phyloP scores from a whole-genome alignment of 2,113 vertebrate genomes.

The Hipposideros armiger region DNA sequence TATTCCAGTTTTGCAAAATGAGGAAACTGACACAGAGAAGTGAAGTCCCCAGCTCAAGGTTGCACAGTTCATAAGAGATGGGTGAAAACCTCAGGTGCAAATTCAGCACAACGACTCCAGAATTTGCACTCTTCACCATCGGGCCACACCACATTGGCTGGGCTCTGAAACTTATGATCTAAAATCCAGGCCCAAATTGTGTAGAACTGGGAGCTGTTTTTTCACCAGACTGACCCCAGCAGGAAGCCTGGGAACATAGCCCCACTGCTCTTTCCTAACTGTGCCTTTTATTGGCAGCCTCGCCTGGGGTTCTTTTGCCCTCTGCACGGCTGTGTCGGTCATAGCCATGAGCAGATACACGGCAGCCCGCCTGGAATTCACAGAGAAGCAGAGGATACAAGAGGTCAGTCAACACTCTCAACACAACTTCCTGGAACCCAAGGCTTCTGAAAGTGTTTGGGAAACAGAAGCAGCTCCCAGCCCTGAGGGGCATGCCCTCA shows the following conservation, averaged over 20 bases:
- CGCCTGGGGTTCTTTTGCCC: slow-evolving; percentile 95
- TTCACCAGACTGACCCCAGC: neutral
- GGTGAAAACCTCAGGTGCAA: neutral
- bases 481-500: fast-evolving
- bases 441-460: neutral
- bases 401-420: neutral
- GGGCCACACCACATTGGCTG: fast-evolving
- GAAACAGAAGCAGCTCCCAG: neutral
- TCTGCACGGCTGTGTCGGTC: slow-evolving; percentile 95
- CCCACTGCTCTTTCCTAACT: slow-evolving; percentile 90
- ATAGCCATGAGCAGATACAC: slow-evolving; percentile 94
- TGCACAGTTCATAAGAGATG: neutral
- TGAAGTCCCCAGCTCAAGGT: neutral
- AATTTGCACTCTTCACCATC: fast-evolving
- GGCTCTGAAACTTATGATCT: neutral
- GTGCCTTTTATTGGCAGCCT: slow-evolving; percentile 87
- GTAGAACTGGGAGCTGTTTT: neutral
- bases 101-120: neutral
- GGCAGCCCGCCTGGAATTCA: slow-evolving; percentile 90
- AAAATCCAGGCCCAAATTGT: neutral
- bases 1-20: neutral
- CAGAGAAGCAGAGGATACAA: neutral
- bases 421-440: neutral
- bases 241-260: slow-evolving; percentile 92
- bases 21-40: neutral